Base-by-base conservation (phyloP, 2,888 invertebrate species). In the Drosophila mulleri region DNA sequence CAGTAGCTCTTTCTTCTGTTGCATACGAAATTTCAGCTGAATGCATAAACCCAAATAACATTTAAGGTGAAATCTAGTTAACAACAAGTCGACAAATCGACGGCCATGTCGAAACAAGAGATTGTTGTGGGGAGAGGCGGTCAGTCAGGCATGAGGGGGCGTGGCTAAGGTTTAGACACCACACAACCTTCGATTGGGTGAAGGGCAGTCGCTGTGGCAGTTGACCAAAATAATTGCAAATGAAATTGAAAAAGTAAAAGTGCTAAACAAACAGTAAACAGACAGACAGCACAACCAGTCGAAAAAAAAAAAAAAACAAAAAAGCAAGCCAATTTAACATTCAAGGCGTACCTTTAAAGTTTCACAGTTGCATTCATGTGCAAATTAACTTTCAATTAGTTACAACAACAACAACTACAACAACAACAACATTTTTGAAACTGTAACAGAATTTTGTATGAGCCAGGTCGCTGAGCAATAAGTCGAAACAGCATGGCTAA, bases 351-450 rank as follows among this genome's bases (percentile, higher is more conserved):
- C 65, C 69, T 79, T 72, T 73, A 65, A 67, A 61, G 71, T 76
- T 80, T 78, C 76, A 80, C 72, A 78, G 78, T 80, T 78, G 80
- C 78, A 78, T 80, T 78, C 71, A 80, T 80, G 80, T 78, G 82
- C 71, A 80, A 80, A 81, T 80, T 78, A 80, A 80, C 79, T 80
- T 80, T 82, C 82, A 80, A 80, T 80, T 80, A 80, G 82, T 67
- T 71, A 61, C 78, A 78, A 68, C 64, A 76, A 76, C 64, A 78
- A 53, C 50, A 53, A 58, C 73, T 7, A 29, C 23, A 45, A 16
- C 32, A 35, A 2, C 57, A 44, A 39, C 54, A 54, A n/a, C 20
- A 23, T 23, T 29, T 5, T 39, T 32, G 63, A 63, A 76, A 78
- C 79, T 76, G 59, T 78, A 76, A 66, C 76, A 78, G 79, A 76